Base-by-base conservation (phyloP, 2,797 vertebrate genomes). In the Halcyon chelicuti region DNA sequence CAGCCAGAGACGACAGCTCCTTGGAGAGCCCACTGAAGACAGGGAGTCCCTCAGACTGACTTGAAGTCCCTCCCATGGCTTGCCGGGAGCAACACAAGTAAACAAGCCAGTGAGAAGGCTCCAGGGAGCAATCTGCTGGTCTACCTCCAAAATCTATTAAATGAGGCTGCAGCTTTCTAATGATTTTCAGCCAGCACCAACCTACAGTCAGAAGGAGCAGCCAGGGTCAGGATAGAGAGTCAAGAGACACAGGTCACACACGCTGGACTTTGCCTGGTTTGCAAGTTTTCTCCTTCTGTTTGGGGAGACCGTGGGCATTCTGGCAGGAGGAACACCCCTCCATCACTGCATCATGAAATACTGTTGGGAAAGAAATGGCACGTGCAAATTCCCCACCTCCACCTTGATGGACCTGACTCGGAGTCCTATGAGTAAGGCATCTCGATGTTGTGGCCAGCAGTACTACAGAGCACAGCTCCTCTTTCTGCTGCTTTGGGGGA, bases 171-270 rank as follows among this genome's bases (percentile, higher is more conserved):
- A 55, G 60, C 55, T 90, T 74, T 16, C n/a, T 42, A 21, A 21
- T 0, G 39, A 14, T 35, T 39, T 67, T 54, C 76, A 61, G 40
- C 12, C 73, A 46, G 26, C 26, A 31, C 33, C 47, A 52, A 67
- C 37, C 22, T 7, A 15, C 28, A 2, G 14, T 33, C 0, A 2
- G 44, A 44, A 54, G 20, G 67, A 23, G 35, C 72, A 79, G 42
- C 21, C 42, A 10, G 55, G 58, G 46, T 65, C 0, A 0, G n/a
- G 37, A 9, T 29, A 47, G 0, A 0, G 67, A 40, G 39, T 10
- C 1, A 3, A 62, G 83, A 22, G 11, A 52, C 31, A 7, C 67
- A 58, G 72, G 68, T 26, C 28, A 17, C 22, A 2, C 0, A 2
- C 6, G 11, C 22, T 26, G 67, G 80, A 11, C 9, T 18, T 44